Evolutionary conservation across 2,888 invertebrate genomes (phyloP).

Genomic region (Antitype chi): DNA sequence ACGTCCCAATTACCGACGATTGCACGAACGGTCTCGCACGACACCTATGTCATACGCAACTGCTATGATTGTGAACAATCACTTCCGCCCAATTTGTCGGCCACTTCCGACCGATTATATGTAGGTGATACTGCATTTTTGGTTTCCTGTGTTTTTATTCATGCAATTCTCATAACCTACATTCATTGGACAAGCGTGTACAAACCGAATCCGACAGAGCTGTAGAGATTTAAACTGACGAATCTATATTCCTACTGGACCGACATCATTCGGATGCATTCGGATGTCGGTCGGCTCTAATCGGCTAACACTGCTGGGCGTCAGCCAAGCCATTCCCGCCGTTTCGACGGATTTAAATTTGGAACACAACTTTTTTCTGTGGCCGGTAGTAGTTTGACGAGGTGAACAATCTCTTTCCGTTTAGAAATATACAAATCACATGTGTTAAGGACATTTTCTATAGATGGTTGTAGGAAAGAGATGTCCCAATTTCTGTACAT

Average conservation of each 20-base stretch:
- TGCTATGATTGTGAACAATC: constrained; percentile 73
- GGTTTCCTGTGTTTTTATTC: constrained; percentile 70
- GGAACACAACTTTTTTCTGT: constrained; percentile 86
- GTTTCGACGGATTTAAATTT: constrained; percentile 87
- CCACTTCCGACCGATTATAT: constrained; percentile 74
- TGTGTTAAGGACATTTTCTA: constrained; percentile 23
- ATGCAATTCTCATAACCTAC: constrained; percentile 44
- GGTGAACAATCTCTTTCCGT: constrained; percentile 88
- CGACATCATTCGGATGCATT: constrained; percentile 77
- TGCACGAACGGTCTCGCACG: constrained; percentile 72
- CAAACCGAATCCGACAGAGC: constrained; percentile 17
- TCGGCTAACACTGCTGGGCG: constrained; percentile 83
- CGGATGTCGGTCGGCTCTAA: constrained; percentile 78
- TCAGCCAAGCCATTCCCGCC: constrained; percentile 87
- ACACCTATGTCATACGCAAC: constrained; percentile 68
- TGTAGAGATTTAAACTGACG: constrained; percentile 49
- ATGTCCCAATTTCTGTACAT: constrained; percentile 24
- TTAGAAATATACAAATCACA: constrained; percentile 66
- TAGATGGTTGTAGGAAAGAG: constrained; percentile 21
- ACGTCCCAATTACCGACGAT: constrained; percentile 69
- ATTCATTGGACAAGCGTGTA: constrained; percentile 27
- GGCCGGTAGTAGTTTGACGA: constrained; percentile 81
- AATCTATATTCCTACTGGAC: constrained; percentile 68
- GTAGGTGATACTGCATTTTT: constrained; percentile 70
- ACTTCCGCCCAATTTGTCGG: constrained; percentile 80